Conservation (phyloP, 2,797 vertebrate species). For the Delichon dasypus region DNA sequence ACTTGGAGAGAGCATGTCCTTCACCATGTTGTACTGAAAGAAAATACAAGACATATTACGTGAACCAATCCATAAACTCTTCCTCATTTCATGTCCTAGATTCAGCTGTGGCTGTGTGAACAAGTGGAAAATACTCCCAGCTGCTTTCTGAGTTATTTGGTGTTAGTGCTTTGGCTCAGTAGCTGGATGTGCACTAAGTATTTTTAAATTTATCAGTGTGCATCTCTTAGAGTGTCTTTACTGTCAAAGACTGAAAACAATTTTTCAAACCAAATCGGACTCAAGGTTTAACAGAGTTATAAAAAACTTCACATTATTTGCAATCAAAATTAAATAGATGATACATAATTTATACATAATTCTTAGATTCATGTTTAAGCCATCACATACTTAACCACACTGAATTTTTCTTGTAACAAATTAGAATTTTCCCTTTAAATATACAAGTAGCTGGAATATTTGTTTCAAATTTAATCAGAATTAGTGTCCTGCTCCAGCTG, state of each 20-base stretch:
- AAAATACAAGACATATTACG: background rate
- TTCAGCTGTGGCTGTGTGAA: background rate
- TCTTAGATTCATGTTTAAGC: background rate
- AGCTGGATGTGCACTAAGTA: background rate
- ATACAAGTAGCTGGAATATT: background rate
- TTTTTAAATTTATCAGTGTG: background rate
- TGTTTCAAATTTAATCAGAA: background rate
- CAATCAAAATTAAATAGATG: background rate
- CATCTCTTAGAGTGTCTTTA: background rate
- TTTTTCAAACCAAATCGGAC: background rate
- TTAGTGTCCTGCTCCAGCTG: background rate
- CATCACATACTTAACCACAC: background rate
- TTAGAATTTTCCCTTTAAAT: background rate
- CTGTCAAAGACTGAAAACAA: background rate
- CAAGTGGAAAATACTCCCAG: background rate
- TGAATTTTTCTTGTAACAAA: background rate
- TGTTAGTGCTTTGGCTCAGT: background rate
- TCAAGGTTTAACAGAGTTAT: background rate
- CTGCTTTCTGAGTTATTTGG: background rate
- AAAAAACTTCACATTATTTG: background rate
- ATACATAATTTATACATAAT: background rate
- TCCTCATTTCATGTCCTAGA: background rate
- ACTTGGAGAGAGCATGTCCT: conserved; percentile 91
- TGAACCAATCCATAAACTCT: background rate
- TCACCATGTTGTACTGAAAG: conserved; percentile 86